Conservation (phyloP, 2,888 invertebrate genomes). For the Polydrusus tereticollis region DNA sequence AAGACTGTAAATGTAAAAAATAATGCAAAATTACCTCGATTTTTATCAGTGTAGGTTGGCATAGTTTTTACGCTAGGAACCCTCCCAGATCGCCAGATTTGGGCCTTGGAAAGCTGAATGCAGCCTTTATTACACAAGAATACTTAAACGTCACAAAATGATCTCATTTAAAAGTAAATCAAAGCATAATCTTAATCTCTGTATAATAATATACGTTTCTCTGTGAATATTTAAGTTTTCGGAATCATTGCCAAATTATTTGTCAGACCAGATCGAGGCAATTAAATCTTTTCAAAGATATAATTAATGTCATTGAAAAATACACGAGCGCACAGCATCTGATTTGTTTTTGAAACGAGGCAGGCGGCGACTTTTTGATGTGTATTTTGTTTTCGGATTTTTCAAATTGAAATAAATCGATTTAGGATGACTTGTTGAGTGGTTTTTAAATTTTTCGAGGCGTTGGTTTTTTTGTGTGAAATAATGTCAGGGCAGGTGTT, state of each 20-base stretch:
- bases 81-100: too few relatives aligned
- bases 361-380: not conserved
- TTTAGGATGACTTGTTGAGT: not conserved
- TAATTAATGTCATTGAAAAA: not conserved
- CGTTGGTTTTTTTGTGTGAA: not conserved
- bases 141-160: too few relatives aligned
- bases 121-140: too few relatives aligned
- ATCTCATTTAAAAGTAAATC: too few relatives aligned
- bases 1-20: too few relatives aligned
- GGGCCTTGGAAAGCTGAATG: too few relatives aligned
- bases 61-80: too few relatives aligned
- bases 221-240: too few relatives aligned
- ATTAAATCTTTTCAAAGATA: not conserved
- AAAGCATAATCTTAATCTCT: too few relatives aligned
- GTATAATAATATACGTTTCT: too few relatives aligned
- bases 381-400: not conserved
- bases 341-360: not conserved
- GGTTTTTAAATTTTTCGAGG: not conserved
- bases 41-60: too few relatives aligned
- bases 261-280: not conserved
- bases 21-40: too few relatives aligned
- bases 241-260: not conserved
- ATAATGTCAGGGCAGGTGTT: not conserved
- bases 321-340: not conserved
- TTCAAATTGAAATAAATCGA: not conserved